Percentiles rank a stretch among this genome's conserved stretches.
Evolutionary conservation across 2,113 vertebrate species (phyloP).

Genomic region (human): GRCh38 chr11:24736001-24736500

Average conservation of each 20-base stretch:
- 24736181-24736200: too few species aligned
- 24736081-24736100: neutral
- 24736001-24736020: neutral
- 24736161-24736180: neutral
- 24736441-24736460: neutral
- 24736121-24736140: neutral
- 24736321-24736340: neutral
- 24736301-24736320: neutral
- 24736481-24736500: neutral
- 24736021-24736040: neutral
- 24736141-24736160: neutral
- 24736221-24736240: neutral
- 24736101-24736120: neutral
- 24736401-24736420: neutral
- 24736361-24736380: neutral
- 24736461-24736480: fast-evolving
- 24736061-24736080: neutral
- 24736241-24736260: neutral
- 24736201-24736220: too few species aligned
- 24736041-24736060: neutral
- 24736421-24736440: neutral
- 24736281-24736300: neutral
- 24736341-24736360: neutral
- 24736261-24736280: neutral
- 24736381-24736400: neutral